Conservation (phyloP, 2,797 vertebrate genomes). For the Oryzias sinensis region DNA sequence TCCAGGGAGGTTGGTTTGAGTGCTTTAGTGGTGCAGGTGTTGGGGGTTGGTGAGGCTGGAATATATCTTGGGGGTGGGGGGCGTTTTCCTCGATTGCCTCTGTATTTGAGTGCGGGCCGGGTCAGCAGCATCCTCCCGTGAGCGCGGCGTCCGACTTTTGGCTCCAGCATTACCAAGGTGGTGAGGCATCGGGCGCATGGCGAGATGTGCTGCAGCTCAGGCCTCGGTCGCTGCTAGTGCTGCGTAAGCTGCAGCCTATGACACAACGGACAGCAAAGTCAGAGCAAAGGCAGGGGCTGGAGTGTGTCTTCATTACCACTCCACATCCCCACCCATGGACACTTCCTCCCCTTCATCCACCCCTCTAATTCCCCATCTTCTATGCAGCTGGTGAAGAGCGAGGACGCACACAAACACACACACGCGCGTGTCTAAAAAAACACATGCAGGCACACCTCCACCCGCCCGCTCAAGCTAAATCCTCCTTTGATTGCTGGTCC, state of each 20-base stretch:
- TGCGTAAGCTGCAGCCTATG: conserved; percentile 8
- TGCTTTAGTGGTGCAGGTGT: conserved; percentile 19
- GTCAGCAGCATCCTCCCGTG: conserved; percentile 28
- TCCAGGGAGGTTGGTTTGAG: conserved; percentile 13
- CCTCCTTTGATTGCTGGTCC: conserved; percentile 32
- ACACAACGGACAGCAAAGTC: background rate
- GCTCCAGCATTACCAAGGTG: conserved; percentile 16
- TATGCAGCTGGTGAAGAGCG: conserved; percentile 19
- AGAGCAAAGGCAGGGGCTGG: conserved; percentile 15
- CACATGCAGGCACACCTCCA: conserved; percentile 3
- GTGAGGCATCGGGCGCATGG: conserved; percentile 3
- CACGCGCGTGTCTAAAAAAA: conserved; percentile 8
- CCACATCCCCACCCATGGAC: conserved; percentile 14
- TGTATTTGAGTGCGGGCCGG: conserved; percentile 13
- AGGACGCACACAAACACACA: conserved; percentile 5
- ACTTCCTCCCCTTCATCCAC: conserved; percentile 19
- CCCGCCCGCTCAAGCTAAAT: conserved; percentile 4
- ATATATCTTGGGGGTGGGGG: conserved; percentile 13
- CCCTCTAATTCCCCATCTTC: conserved; percentile 28
- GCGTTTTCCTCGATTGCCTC: conserved; percentile 20
- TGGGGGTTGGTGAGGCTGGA: conserved; percentile 19
- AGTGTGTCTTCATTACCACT: conserved; percentile 12
- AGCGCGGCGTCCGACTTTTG: conserved; percentile 19
- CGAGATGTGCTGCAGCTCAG: conserved; percentile 1
- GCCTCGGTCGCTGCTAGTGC: conserved; percentile 3